Evolutionary conservation across 2,797 vertebrate species (phyloP).

Genomic region (Falco columbarius): DNA sequence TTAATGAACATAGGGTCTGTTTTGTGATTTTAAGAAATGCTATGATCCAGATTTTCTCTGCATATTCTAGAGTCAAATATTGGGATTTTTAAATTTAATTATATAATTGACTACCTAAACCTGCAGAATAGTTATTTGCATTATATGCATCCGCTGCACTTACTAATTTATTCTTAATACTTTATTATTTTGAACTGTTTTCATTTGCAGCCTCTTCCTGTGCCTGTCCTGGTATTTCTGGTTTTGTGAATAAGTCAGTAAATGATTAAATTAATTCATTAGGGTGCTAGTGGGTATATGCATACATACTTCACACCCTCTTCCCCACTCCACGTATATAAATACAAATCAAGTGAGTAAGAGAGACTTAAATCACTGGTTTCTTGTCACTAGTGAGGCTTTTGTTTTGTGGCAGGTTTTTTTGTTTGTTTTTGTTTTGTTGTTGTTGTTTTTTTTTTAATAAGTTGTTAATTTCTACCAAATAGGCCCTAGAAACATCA

Average conservation of each 20-base stretch:
- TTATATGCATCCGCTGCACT: not conserved
- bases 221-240: not conserved
- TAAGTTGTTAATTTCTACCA: not conserved
- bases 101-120: not conserved
- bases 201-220: not conserved
- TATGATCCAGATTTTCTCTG: conserved; percentile 10
- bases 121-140: not conserved
- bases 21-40: conserved; percentile 30
- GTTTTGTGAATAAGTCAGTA: not conserved
- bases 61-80: not conserved
- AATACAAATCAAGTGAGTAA: not conserved
- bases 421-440: not conserved
- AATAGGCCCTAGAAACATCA: not conserved
- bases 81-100: not conserved
- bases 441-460: not conserved
- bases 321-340: not conserved
- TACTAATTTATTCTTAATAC: not conserved
- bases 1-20: conserved; percentile 7
- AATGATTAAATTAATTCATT: not conserved
- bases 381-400: not conserved
- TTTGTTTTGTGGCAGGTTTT: not conserved
- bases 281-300: not conserved
- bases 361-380: not conserved
- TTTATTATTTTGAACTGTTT: not conserved
- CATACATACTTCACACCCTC: not conserved